These are phyloP conservation scores for Apogon hyalosoma DNA, from an alignment of 2,797 vertebrate genomes.

Conservation along the genomic window DNA sequence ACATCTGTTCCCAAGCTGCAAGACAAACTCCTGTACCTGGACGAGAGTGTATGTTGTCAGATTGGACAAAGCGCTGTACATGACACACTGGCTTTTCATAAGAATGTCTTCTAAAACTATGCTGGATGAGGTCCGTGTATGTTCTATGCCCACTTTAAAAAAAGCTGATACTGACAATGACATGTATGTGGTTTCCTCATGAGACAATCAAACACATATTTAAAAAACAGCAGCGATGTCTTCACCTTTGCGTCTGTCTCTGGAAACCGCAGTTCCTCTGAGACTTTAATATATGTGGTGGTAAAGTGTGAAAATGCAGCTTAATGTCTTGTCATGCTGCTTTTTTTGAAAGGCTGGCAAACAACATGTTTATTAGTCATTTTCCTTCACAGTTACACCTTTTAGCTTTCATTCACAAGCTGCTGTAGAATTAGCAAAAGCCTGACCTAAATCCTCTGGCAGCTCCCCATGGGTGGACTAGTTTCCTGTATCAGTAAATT, in stretches of 20 bases:
- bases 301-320: slow-evolving; percentile 62
- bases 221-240: slow-evolving; percentile 37
- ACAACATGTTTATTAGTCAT: slow-evolving; percentile 56
- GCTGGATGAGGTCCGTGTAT: slow-evolving; percentile 37
- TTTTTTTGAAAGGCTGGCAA: slow-evolving; percentile 55
- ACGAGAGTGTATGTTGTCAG: slow-evolving; percentile 17
- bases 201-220: slow-evolving; percentile 66
- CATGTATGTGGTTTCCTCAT: slow-evolving; percentile 39
- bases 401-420: slow-evolving; percentile 58
- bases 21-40: slow-evolving; percentile 72
- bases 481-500: slow-evolving; percentile 50
- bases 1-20: slow-evolving; percentile 61
- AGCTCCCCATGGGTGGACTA: slow-evolving; percentile 59
- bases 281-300: slow-evolving; percentile 31
- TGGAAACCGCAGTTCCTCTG: slow-evolving; percentile 55
- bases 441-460: slow-evolving; percentile 72
- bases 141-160: slow-evolving; percentile 6
- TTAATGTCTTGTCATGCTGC: slow-evolving; percentile 49
- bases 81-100: slow-evolving; percentile 44
- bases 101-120: slow-evolving; percentile 22
- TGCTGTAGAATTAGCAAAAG: slow-evolving; percentile 62
- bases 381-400: slow-evolving; percentile 53
- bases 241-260: slow-evolving; percentile 50
- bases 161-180: slow-evolving; percentile 45
- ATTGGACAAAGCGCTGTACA: slow-evolving; percentile 21